Conservation (phyloP, 2,888 invertebrate genomes). For the Tricholauxania praeusta region DNA sequence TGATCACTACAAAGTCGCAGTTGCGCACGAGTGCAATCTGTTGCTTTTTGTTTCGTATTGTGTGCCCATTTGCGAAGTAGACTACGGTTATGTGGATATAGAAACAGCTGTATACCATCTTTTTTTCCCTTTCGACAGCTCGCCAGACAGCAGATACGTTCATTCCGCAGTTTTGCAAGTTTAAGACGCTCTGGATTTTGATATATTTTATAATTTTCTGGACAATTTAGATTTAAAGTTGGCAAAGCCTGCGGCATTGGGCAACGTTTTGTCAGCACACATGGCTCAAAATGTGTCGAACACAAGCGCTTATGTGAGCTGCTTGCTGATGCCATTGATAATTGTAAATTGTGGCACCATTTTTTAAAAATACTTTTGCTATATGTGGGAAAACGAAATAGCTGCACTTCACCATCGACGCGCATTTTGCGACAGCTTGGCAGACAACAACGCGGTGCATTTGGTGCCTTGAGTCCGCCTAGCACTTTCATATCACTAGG, state of each 20-base stretch:
- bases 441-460: constrained; percentile 62
- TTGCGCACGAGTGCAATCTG: constrained; percentile 52
- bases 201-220: constrained; percentile 60
- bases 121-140: constrained; percentile 56
- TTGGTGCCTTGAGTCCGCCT: constrained; percentile 48
- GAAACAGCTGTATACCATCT: constrained; percentile 59
- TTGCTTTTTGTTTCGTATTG: constrained; percentile 56
- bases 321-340: constrained; percentile 56
- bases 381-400: constrained; percentile 59
- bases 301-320: constrained; percentile 59
- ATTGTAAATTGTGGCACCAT: constrained; percentile 62
- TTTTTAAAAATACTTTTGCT: constrained; percentile 61
- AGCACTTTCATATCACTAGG: constrained; percentile 51
- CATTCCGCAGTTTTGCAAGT: constrained; percentile 55
- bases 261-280: constrained; percentile 61
- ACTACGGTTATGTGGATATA: constrained; percentile 57
- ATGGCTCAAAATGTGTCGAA: constrained; percentile 59
- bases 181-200: constrained; percentile 61
- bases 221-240: constrained; percentile 58
- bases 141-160: constrained; percentile 58
- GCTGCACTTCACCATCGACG: constrained; percentile 56
- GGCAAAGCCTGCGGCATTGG: constrained; percentile 60
- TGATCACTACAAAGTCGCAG: constrained; percentile 60
- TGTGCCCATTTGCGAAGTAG: constrained; percentile 61
- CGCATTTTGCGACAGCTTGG: constrained; percentile 62